Percentiles rank a stretch among this genome's conserved stretches.
phyloP scores from a whole-genome alignment of 2,888 invertebrate species.

The Morpho achilles region DNA sequence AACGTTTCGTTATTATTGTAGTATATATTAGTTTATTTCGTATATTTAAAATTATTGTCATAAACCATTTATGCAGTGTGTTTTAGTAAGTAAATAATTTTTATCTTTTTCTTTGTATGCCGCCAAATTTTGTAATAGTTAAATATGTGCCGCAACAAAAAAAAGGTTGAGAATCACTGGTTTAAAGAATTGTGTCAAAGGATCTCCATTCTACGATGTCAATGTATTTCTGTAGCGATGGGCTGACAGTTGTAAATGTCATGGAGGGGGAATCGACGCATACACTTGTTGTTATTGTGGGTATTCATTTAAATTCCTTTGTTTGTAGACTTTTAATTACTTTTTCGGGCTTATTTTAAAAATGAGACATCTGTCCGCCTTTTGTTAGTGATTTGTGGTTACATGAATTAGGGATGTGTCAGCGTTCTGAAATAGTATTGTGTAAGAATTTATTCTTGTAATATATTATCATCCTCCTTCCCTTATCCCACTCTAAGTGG shows the following conservation, averaged over 20 bases:
- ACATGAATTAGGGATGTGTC: not conserved
- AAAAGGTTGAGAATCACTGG: not conserved
- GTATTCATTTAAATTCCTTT: conserved; percentile 19
- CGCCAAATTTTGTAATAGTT: too few relatives aligned
- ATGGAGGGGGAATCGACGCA: conserved; percentile 13
- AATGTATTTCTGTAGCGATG: conserved; percentile 43
- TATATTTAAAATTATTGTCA: too few relatives aligned
- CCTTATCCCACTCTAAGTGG: too few relatives aligned
- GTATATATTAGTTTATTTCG: too few relatives aligned
- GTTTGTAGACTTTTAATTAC: conserved; percentile 19
- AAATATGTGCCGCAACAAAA: too few relatives aligned
- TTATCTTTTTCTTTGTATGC: too few relatives aligned
- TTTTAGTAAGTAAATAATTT: too few relatives aligned
- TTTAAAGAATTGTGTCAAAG: conserved; percentile 41
- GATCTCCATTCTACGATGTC: conserved; percentile 18
- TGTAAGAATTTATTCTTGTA: too few relatives aligned
- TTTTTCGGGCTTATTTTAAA: conserved; percentile 10
- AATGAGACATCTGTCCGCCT: conserved; percentile 13
- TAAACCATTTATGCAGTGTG: too few relatives aligned
- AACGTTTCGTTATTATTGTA: too few relatives aligned
- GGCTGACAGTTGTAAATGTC: conserved; percentile 38
- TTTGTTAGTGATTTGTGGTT: conserved; percentile 17
- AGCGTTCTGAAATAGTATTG: too few relatives aligned
- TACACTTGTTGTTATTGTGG: conserved; percentile 15
- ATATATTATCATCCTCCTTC: too few relatives aligned